Conservation (phyloP, 2,888 invertebrate species). For the Nysson spinosus region DNA sequence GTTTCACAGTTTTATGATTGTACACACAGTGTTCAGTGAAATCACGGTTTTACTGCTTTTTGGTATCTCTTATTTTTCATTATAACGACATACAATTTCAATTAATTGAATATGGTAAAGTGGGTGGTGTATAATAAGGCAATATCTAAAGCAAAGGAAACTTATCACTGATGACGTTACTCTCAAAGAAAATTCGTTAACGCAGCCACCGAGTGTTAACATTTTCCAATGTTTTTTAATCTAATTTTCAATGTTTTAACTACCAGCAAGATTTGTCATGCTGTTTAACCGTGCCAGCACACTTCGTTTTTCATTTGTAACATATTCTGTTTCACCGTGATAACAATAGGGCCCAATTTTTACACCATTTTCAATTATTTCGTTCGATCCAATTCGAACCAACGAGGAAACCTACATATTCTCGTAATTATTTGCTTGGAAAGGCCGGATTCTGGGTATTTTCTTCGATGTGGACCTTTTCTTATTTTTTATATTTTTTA, state of each 20-base stretch:
- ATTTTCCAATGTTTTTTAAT: too few species aligned
- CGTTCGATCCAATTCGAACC: slow-evolving; percentile 60
- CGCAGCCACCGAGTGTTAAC: slow-evolving; percentile 32
- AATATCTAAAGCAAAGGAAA: slow-evolving; percentile 19
- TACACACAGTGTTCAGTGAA: slow-evolving; percentile 20
- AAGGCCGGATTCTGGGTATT: slow-evolving; percentile 23
- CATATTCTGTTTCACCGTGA: slow-evolving; percentile 47
- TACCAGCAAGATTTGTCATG: slow-evolving; percentile 20
- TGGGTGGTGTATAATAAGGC: slow-evolving; percentile 56
- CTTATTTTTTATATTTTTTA: slow-evolving; percentile 12
- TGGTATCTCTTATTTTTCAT: slow-evolving; percentile 21
- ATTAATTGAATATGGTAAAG: slow-evolving; percentile 54
- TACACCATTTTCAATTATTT: slow-evolving; percentile 59
- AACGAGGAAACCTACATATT: slow-evolving; percentile 77
- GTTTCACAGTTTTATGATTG: slow-evolving; percentile 11
- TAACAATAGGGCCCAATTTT: slow-evolving; percentile 53
- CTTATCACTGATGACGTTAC: slow-evolving; percentile 28
- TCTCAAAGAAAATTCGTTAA: slow-evolving; percentile 27
- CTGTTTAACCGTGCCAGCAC: slow-evolving; percentile 24
- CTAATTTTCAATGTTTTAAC: slow-evolving; percentile 36
- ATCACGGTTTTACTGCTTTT: slow-evolving; percentile 28
- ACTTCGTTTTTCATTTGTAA: slow-evolving; percentile 45
- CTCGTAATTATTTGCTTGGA: slow-evolving; percentile 48
- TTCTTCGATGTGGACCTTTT: slow-evolving; percentile 20
- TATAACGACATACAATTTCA: slow-evolving; percentile 5